Evolutionary conservation across 2,113 vertebrate genomes (phyloP).

Genomic region (Sorex fumeus): DNA sequence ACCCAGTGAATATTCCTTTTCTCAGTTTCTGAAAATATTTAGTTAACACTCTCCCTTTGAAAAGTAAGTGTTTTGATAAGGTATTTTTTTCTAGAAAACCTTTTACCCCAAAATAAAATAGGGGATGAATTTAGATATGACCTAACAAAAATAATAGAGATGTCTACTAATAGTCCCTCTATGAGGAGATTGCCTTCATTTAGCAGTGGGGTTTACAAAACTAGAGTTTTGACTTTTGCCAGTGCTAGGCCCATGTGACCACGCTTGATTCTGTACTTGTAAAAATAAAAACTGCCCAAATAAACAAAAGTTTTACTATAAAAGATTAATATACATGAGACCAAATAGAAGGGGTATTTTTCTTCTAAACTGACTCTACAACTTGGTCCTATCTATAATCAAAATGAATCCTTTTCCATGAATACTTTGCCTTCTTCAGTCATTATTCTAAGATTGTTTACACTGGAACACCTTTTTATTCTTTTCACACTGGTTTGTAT

Average conservation of each 20-base stretch:
- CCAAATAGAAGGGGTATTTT: conserved; percentile 12
- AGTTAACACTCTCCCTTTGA: neutral
- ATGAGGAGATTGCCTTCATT: neutral
- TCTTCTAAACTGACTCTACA: conserved; percentile 45
- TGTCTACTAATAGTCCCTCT: neutral
- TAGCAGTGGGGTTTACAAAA: too few relatives aligned
- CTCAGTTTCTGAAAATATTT: conserved; percentile 55
- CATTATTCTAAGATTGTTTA: conserved; percentile 23
- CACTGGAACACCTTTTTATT: conserved; percentile 1
- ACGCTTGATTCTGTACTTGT: neutral
- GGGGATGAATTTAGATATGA: neutral
- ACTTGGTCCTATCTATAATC: conserved; percentile 23
- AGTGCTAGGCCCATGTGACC: neutral
- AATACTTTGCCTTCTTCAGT: neutral
- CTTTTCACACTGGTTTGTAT: neutral
- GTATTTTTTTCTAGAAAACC: conserved; percentile 49
- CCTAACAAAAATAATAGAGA: conserved; percentile 24
- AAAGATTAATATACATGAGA: conserved; percentile 51
- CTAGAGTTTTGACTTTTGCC: neutral
- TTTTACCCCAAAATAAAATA: neutral
- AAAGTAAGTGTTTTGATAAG: conserved; percentile 9
- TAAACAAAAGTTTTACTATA: neutral
- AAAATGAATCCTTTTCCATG: conserved; percentile 28
- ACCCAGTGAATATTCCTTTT: conserved; percentile 29
- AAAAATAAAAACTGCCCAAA: neutral